Percentiles rank a stretch among this genome's conserved stretches.
These are phyloP conservation scores for Diachasma alloeum DNA, from an alignment of 1,140 invertebrate species.

Conservation along the genomic window DNA sequence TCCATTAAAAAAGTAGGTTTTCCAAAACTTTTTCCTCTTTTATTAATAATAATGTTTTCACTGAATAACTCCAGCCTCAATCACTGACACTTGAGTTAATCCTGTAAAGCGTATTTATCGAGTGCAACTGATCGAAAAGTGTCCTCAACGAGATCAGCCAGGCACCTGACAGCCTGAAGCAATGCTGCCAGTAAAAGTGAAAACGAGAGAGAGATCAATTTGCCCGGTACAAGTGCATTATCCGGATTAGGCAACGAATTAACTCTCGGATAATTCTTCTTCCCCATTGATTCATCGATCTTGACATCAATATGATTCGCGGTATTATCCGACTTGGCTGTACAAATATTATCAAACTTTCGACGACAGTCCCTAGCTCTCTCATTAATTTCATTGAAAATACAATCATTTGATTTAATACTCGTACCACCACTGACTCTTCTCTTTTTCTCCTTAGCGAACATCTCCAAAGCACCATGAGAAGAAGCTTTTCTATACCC, in stretches of 20 bases:
- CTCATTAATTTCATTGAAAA: slow-evolving; percentile 39
- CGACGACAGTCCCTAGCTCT: slow-evolving; percentile 45
- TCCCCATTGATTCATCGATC: slow-evolving; percentile 15
- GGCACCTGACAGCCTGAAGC: slow-evolving; percentile 59
- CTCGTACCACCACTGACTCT: not conserved
- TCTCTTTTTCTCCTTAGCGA: slow-evolving; percentile 11
- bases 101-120: slow-evolving; percentile 45
- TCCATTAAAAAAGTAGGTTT: no score
- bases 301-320: not conserved
- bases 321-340: not conserved
- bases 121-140: slow-evolving; percentile 52
- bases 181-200: slow-evolving; percentile 62
- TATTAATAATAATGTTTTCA: not conserved
- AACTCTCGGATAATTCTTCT: slow-evolving; percentile 44
- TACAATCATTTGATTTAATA: slow-evolving; percentile 26
- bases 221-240: slow-evolving; percentile 54
- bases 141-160: slow-evolving; percentile 59
- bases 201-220: slow-evolving; percentile 61
- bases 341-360: slow-evolving; percentile 42
- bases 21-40: no score
- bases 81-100: slow-evolving; percentile 27
- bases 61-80: not conserved
- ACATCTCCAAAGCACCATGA: slow-evolving; percentile 36
- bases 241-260: slow-evolving; percentile 31
- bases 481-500: slow-evolving; percentile 38